Conservation (phyloP, 2,113 vertebrate species). For the Craseonycteris thonglongyai region DNA sequence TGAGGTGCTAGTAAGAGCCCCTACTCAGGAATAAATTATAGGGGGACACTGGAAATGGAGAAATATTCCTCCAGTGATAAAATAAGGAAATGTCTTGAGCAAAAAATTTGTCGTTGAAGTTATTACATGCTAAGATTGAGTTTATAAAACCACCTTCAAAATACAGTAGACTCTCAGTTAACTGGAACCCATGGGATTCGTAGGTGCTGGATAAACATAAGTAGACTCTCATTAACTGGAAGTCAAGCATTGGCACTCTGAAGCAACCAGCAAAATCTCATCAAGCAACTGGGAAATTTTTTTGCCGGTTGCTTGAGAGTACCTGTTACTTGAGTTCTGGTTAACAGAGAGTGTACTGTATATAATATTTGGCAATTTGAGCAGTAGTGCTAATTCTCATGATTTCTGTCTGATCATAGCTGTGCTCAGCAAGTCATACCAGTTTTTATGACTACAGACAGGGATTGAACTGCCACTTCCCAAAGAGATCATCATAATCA, state of each 20-base stretch:
- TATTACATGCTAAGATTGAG: not conserved
- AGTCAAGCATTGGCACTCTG: too few species aligned
- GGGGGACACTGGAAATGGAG: not conserved
- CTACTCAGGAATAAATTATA: fast-evolving
- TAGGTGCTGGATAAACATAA: too few species aligned
- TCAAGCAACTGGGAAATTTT: too few species aligned
- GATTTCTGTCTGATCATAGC: too few species aligned
- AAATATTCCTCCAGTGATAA: fast-evolving
- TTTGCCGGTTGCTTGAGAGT: too few species aligned
- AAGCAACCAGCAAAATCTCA: too few species aligned
- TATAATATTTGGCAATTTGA: not conserved
- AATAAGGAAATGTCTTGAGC: not conserved
- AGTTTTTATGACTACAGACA: too few species aligned
- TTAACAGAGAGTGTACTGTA: too few species aligned
- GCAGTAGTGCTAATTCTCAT: not conserved
- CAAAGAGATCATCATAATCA: not conserved
- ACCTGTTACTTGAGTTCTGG: too few species aligned
- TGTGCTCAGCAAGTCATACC: fast-evolving
- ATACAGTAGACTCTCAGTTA: too few species aligned
- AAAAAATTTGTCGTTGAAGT: not conserved
- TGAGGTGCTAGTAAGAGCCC: fast-evolving
- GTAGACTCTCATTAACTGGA: too few species aligned
- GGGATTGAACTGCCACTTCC: not conserved
- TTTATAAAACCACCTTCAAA: not conserved
- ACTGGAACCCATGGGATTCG: too few species aligned